Evolutionary conservation across 2,797 vertebrate species (phyloP), one percentile per base, ranked within the genome.

Genomic region (Periparus ater): DNA sequence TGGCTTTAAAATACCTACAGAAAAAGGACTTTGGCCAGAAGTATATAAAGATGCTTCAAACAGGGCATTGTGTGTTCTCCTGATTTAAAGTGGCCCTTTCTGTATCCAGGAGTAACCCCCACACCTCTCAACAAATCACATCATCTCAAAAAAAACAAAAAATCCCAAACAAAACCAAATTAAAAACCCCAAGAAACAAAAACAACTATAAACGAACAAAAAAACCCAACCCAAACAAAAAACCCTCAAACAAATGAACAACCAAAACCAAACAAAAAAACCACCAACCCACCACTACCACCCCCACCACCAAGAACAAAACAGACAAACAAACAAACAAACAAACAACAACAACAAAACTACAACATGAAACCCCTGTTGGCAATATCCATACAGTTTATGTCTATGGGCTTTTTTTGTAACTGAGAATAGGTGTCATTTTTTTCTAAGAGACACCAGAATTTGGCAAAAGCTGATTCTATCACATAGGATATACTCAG

Each of bases 351-450:
- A 38, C 38, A 40, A 40, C 38, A 40, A 40, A 40, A 40, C 38
- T 40, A 40, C 38, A 45, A 4, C 15, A 40, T 4, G 53, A 27
- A 8, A 0, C 3, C 14, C 11, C 38, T 38, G 3, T 18, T 68
- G 19, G 4, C 1, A 5, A 50, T 21, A 44, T 4, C 9, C 34
- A 51, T 17, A 67, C 0, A 36, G 30, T 36, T 73, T 67, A 77
- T 76, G 7, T 71, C 16, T 42, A 68, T 7, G 4, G 57, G 9
- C 1, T 72, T 84, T 87, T 70, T 25, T 34, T 54, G 18, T 6
- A 38, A 26, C 9, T 55, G 19, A 83, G 6, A 85, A 27, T 17
- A 66, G 7, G 58, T 17, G 18, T 17, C 6, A 4, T 32, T 66
- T 73, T 85, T 40, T 68, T 38, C 71, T 22, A n/a, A 15, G 8